Percentiles rank a stretch among this genome's conserved stretches.
These are phyloP conservation scores for Eumeta japonica DNA, from an alignment of 1,140 invertebrate species.

Conservation along the genomic window DNA sequence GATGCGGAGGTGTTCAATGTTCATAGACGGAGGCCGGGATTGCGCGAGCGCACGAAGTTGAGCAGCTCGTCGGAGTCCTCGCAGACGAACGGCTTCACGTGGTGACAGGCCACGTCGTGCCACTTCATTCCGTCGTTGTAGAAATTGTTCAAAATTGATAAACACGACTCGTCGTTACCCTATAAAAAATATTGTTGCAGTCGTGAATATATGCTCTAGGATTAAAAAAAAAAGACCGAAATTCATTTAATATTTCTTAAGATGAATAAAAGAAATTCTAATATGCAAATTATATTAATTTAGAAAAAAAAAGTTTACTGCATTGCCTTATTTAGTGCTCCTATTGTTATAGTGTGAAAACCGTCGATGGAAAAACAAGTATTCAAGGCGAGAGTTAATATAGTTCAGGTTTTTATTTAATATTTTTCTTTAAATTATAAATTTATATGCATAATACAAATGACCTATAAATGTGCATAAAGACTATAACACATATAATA, in stretches of 20 bases:
- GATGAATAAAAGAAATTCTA: not conserved
- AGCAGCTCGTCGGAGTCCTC: constrained; percentile 90
- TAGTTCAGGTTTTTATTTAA: no score
- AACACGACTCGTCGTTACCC: constrained; percentile 86
- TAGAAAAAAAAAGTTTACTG: not conserved
- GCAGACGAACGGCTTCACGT: constrained; percentile 89
- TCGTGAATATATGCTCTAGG: no score
- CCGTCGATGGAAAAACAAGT: no score
- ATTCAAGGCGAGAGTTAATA: no score
- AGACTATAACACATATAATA: no score
- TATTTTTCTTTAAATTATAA: no score
- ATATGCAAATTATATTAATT: not conserved
- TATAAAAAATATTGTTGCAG: constrained; percentile 45
- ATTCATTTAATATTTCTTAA: not conserved
- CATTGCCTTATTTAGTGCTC: no score
- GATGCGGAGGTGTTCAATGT: no score
- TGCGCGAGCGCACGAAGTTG: constrained; percentile 84
- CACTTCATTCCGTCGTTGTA: constrained; percentile 90
- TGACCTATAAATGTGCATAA: no score
- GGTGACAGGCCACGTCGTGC: constrained; percentile 90
- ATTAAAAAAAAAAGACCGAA: not conserved
- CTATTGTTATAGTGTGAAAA: no score
- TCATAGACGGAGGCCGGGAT: constrained; percentile 81
- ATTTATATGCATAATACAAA: no score
- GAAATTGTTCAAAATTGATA: constrained; percentile 89